Percentiles rank a stretch among this genome's conserved stretches.
Evolutionary conservation across 1,140 invertebrate genomes (phyloP).

Genomic region (Zaprionus ghesquierei): DNA sequence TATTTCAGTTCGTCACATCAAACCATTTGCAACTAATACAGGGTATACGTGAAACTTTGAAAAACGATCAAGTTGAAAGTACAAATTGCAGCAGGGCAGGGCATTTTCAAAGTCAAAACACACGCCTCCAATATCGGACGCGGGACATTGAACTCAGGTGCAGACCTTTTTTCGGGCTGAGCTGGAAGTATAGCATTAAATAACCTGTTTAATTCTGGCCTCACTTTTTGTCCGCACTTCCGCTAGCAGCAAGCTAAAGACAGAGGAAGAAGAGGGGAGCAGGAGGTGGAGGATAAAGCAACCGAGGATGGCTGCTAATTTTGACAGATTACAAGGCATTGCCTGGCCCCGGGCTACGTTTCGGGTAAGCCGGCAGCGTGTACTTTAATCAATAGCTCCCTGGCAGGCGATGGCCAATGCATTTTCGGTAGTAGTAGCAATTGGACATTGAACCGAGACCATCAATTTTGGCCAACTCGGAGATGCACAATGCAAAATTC

Average conservation of each 20-base stretch:
- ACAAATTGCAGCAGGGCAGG: slow-evolving; percentile 39
- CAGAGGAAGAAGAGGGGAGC: neutral
- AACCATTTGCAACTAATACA: neutral
- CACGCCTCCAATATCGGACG: slow-evolving; percentile 36
- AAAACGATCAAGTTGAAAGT: slow-evolving; percentile 38
- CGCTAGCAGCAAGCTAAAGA: slow-evolving; percentile 40
- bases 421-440: slow-evolving; percentile 7
- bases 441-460: slow-evolving; percentile 49
- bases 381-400: slow-evolving; percentile 61
- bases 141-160: slow-evolving; percentile 58
- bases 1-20: neutral
- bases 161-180: neutral
- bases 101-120: slow-evolving; percentile 56
- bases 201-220: slow-evolving; percentile 65
- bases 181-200: slow-evolving; percentile 50
- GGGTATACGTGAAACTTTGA: slow-evolving; percentile 5
- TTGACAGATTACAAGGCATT: slow-evolving; percentile 79
- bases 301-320: slow-evolving; percentile 55
- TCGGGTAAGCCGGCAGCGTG: slow-evolving; percentile 53
- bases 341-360: slow-evolving; percentile 18
- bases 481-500: neutral
- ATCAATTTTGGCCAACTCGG: slow-evolving; percentile 39
- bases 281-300: slow-evolving; percentile 18
- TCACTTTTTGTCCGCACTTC: slow-evolving; percentile 65
- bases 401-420: slow-evolving; percentile 48